Base-by-base conservation (phyloP, 2,888 invertebrate species). In the Diogma glabrata region DNA sequence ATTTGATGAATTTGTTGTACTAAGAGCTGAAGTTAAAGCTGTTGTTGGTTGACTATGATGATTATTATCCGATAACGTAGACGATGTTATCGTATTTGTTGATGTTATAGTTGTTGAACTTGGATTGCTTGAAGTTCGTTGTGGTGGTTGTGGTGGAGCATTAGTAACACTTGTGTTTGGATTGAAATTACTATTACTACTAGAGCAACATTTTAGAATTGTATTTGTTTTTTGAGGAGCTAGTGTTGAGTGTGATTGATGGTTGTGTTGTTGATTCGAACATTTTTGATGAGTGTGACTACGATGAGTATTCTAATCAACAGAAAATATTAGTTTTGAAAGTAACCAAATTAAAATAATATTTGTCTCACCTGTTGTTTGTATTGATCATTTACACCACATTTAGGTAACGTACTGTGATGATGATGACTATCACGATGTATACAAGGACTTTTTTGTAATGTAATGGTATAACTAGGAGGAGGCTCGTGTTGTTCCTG, bases 341-440 rank as follows among this genome's bases (percentile, higher is more conserved):
- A n/a, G n/a, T n/a, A n/a, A n/a, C n/a, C n/a, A n/a, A n/a, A n/a
- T n/a, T n/a, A n/a, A n/a, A n/a, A n/a, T n/a, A n/a, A n/a, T n/a
- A n/a, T n/a, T n/a, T n/a, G n/a, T 23, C 40, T 16, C 47, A 52
- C 50, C 28, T 52, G 50, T 52, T 53, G 53, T 45, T 53, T 53
- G 24, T 51, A 50, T 17, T 36, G 20, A 33, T 53, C 50, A 30
- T 26, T 23, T 7, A 20, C 28, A 38, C 33, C 40, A 4, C 28
- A 28, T 40, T 51, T 50, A 20, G 38, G 22, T 14, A 48, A 12
- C 14, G 48, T 30, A 30, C 22, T 48, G n/a, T 26, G 24, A 17
- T 47, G 47, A 47, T 26, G 47, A 47, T 26, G 47, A 47, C 14
- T 48, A 30, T 48, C 30, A 33, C 19, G 45, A 47, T 53, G 53